Conservation (phyloP, 1,140 invertebrate genomes). For the Ganaspis sp. region DNA sequence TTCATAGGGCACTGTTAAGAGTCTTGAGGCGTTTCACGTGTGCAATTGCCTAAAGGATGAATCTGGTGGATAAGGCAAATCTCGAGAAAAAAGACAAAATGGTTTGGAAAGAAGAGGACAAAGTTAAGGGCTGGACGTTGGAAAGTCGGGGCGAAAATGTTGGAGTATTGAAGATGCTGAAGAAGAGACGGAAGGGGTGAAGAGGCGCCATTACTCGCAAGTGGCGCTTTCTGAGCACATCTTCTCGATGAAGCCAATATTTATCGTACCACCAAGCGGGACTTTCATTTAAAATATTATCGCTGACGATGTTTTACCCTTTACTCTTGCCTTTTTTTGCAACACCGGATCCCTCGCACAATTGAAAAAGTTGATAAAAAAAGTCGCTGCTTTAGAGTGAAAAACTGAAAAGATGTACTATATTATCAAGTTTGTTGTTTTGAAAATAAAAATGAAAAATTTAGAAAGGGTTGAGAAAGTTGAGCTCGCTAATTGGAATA, state of each 20-base stretch:
- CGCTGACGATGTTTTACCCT: conserved; percentile 57
- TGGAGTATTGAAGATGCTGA: conserved; percentile 49
- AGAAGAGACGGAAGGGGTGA: conserved; percentile 44
- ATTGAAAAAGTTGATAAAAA: not conserved
- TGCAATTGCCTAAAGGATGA: not conserved
- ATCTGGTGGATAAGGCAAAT: conserved; percentile 11
- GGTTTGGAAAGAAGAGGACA: conserved; percentile 13
- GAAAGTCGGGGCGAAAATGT: conserved; percentile 3
- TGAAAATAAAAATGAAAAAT: not conserved
- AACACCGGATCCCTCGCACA: not conserved
- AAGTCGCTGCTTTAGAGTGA: too few species aligned
- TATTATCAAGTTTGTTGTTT: not conserved
- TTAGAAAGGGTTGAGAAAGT: not conserved
- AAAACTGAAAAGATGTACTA: too few species aligned
- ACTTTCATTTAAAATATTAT: conserved; percentile 63
- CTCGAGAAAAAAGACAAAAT: not conserved
- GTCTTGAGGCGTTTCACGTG: conserved; percentile 2
- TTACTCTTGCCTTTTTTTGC: conserved; percentile 4
- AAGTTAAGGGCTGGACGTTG: not conserved
- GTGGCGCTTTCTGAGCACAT: conserved; percentile 62
- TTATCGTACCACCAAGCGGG: conserved; percentile 59
- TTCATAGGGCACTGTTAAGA: not conserved
- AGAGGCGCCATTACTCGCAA: conserved; percentile 60
- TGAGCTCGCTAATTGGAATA: conserved; percentile 20
- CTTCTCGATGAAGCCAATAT: conserved; percentile 62